Base-by-base conservation (phyloP, 2,888 invertebrate species). In the Scrobipalpa atriplicella region DNA sequence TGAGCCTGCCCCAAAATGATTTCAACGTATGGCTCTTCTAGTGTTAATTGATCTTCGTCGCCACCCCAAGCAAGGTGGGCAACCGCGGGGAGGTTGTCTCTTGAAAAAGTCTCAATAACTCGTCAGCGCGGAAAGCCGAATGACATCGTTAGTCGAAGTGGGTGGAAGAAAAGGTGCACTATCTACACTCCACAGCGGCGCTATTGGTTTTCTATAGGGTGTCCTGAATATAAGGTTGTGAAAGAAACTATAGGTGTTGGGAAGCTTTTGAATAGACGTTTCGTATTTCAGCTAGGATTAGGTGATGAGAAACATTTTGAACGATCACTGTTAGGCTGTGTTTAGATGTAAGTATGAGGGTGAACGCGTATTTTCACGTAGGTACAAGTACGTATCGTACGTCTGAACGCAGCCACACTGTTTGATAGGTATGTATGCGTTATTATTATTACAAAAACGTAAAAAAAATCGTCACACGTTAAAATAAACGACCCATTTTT, bases 81-180 rank as follows among this genome's bases (percentile, higher is more conserved):
- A 36, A 38, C 58, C 58, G 29, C 38, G 9, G 16, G 36, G 58
- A 19, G 56, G 36, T 29, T 86, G 84, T 85, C 90, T 89, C 91
- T 91, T 91, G 89, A 92, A 91, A 91, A 90, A 90, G 90, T 91
- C 91, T 92, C 92, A 92, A 91, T 91, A 91, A 90, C 89, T 87
- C 90, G 90, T 86, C 89, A 88, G 84, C 78, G 82, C 78, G 85
- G 86, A 86, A 85, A 82, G 76, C 79, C 89, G 89, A 90, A 91
- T 92, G 92, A 92, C 92, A 87, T 92, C 92, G 92, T 92, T 92
- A 92, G 90, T 84, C 81, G 81, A 84, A 91, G 91, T 89, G 90
- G 82, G 77, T 78, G 80, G 88, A 91, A 92, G 91, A 91, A 92
- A 92, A 90, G 92, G 87, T 88, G 82, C 88, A 91, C 91, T 91